A percentile compares a stretch with the other conserved stretches of the same genome.
These are phyloP conservation scores for Sarcophaga subvicina DNA, from an alignment of 2,888 invertebrate species.

Conservation along the genomic window DNA sequence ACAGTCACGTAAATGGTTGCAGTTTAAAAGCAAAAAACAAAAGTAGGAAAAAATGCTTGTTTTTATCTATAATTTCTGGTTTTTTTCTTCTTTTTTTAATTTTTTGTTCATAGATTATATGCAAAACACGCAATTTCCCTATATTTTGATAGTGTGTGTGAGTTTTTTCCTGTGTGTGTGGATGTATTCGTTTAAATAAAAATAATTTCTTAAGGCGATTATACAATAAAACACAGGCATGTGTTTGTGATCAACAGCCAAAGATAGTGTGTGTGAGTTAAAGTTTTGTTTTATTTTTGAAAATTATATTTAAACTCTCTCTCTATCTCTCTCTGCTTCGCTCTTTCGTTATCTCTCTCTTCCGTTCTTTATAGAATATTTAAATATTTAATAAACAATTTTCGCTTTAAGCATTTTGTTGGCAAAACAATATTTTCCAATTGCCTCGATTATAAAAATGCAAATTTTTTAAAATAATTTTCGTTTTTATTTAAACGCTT, in stretches of 20 bases:
- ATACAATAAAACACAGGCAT: constrained; percentile 34
- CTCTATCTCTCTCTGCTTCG: no score
- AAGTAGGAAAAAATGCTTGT: neutral
- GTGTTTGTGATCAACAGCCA: constrained; percentile 28
- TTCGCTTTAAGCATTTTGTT: neutral
- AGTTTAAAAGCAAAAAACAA: constrained; percentile 1
- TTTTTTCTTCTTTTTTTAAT: no score
- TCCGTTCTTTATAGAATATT: neutral
- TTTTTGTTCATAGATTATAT: constrained; percentile 48
- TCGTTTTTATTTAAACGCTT: constrained; percentile 6
- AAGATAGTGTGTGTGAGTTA: neutral
- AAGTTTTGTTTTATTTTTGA: neutral
- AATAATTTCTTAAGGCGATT: constrained; percentile 57
- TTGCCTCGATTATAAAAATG: constrained; percentile 1
- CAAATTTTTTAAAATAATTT: neutral
- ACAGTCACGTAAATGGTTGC: constrained; percentile 57
- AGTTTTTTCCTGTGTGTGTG: neutral
- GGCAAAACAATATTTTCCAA: neutral
- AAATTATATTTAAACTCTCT: neutral
- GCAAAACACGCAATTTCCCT: constrained; percentile 60
- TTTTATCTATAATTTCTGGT: constrained; percentile 32
- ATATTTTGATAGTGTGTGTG: constrained; percentile 24
- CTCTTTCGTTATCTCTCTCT: neutral
- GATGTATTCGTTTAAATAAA: neutral
- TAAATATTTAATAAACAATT: constrained; percentile 2